phyloP scores from a whole-genome alignment of 2,888 invertebrate species.

The Oxycera nigricornis region DNA sequence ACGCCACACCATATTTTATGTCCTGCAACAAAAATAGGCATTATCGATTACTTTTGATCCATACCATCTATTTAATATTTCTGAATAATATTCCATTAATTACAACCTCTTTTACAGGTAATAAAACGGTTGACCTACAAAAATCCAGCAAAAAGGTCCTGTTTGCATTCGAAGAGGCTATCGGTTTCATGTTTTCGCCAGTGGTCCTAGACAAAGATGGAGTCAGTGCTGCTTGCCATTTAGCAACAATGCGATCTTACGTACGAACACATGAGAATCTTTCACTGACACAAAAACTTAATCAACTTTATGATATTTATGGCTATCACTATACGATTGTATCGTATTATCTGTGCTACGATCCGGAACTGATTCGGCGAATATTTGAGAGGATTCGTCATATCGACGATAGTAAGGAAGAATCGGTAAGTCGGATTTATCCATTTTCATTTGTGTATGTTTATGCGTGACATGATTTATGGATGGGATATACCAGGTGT shows the following conservation, averaged over 20 bases:
- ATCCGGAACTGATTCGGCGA: conserved; percentile 70
- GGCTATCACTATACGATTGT: conserved; percentile 89
- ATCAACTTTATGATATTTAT: conserved; percentile 80
- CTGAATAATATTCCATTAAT: background rate
- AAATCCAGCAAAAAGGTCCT: conserved; percentile 77
- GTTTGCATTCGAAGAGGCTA: conserved; percentile 98
- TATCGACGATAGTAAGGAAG: conserved; percentile 68
- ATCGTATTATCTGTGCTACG: conserved; percentile 89
- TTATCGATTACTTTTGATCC: too few species aligned
- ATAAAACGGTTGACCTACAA: conserved; percentile 76
- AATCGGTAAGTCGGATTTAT: conserved; percentile 60
- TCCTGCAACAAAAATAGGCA: too few species aligned
- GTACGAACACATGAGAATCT: conserved; percentile 68
- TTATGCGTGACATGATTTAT: too few species aligned
- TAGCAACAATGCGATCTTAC: conserved; percentile 78
- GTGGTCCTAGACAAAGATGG: conserved; percentile 96
- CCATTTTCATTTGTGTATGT: too few species aligned
- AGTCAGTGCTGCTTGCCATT: conserved; percentile 83
- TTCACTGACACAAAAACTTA: conserved; percentile 70
- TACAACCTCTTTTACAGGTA: conserved; percentile 65
- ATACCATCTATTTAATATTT: background rate
- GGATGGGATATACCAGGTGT: too few species aligned
- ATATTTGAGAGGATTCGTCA: conserved; percentile 87
- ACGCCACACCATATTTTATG: too few species aligned
- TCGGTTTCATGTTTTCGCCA: conserved; percentile 95